These are phyloP conservation scores for Parus major DNA, from an alignment of 2,113 vertebrate genomes.

Conservation along the genomic window DNA sequence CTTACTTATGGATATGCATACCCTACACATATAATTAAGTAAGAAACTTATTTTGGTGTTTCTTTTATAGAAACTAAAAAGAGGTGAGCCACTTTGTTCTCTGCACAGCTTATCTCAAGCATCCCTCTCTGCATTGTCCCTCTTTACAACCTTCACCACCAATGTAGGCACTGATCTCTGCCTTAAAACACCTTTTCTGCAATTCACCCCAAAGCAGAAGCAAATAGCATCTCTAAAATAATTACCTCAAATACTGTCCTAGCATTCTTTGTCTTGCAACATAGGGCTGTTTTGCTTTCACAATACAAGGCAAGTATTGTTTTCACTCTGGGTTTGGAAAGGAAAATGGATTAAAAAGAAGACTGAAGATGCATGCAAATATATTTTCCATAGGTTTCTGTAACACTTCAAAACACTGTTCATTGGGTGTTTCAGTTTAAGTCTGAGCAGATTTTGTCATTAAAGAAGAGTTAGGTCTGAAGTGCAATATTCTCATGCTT, in stretches of 20 bases:
- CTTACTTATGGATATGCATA: not conserved
- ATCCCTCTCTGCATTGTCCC: not conserved
- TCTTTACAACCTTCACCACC: not conserved
- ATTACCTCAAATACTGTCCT: not conserved
- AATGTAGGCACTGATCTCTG: not conserved
- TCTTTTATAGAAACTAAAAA: not conserved
- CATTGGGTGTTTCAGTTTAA: not conserved
- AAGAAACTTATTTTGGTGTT: not conserved
- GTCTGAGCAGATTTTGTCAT: not conserved
- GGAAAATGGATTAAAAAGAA: not conserved
- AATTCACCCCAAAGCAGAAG: not conserved
- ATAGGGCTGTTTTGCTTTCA: not conserved
- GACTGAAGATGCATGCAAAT: not conserved
- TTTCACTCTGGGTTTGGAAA: not conserved
- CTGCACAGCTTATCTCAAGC: not conserved
- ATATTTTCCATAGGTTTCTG: not conserved
- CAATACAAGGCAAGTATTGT: not conserved
- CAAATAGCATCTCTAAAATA: not conserved
- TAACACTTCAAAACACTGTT: not conserved
- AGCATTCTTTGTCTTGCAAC: not conserved
- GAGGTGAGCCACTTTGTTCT: not conserved
- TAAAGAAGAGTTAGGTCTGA: not conserved
- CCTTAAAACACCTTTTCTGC: not conserved
- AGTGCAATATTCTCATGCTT: not conserved
- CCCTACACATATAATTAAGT: not conserved